Conservation (phyloP, 2,113 vertebrate genomes). For the Brachirus orientalis region DNA sequence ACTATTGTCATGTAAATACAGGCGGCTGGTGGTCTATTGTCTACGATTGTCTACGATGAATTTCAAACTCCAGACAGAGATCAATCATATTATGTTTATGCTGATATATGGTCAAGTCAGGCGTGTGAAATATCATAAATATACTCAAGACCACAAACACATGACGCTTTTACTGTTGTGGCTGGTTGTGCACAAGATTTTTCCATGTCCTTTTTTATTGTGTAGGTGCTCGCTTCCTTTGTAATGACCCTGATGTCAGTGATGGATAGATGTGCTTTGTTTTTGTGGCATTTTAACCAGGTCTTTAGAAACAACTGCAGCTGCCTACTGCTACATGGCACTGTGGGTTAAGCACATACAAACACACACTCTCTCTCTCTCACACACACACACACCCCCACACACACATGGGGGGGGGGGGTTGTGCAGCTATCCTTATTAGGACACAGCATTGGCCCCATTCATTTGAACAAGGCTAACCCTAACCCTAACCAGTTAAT, state of each 20-base stretch:
- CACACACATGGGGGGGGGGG: slow-evolving; percentile 25
- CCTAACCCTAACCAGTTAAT: too few relatives aligned
- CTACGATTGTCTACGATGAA: slow-evolving; percentile 10
- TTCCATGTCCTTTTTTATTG: not conserved
- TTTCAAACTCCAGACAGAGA: slow-evolving; percentile 14
- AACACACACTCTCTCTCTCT: slow-evolving; percentile 30
- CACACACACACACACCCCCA: slow-evolving; percentile 50
- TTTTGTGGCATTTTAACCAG: slow-evolving; percentile 71
- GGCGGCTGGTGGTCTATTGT: slow-evolving; percentile 43
- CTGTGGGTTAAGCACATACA: slow-evolving; percentile 61
- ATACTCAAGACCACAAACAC: not conserved
- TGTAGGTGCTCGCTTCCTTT: slow-evolving; percentile 21
- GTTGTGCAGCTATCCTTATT: too few relatives aligned
- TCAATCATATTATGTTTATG: not conserved
- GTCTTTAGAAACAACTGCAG: slow-evolving; percentile 72
- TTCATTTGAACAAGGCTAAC: too few relatives aligned
- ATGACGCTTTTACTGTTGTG: not conserved
- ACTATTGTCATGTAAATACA: slow-evolving; percentile 60
- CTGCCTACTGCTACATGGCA: slow-evolving; percentile 69
- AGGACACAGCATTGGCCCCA: too few relatives aligned
- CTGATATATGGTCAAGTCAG: slow-evolving; percentile 17
- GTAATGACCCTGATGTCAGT: slow-evolving; percentile 40
- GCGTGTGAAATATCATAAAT: not conserved
- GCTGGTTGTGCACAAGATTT: not conserved
- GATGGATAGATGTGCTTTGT: slow-evolving; percentile 59